Percentiles rank a stretch among this genome's conserved stretches.
phyloP scores from a whole-genome alignment of 1,140 invertebrate genomes.

The Papilio glaucus region DNA sequence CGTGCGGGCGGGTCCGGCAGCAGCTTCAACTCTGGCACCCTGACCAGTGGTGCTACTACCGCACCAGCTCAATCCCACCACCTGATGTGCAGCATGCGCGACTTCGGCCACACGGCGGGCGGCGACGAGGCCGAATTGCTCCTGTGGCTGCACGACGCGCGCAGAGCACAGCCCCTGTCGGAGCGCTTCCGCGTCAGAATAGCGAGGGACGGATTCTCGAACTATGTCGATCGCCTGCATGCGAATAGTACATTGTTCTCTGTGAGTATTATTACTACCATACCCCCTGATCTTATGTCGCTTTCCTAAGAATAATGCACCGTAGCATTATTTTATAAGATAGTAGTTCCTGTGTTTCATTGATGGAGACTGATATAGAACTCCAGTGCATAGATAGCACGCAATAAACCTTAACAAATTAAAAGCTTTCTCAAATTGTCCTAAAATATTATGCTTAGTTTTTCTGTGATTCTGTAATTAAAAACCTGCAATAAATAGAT shows the following conservation, averaged over 20 bases:
- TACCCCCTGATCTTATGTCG: no score
- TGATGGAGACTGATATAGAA: no score
- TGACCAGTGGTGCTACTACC: constrained; percentile 54
- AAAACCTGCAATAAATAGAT: no score
- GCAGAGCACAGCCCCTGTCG: constrained; percentile 88
- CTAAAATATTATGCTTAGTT: no score
- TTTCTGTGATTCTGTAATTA: no score
- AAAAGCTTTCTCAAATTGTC: no score
- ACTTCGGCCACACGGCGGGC: constrained; percentile 93
- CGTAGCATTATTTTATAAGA: no score
- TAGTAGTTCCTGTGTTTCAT: no score
- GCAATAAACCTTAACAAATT: no score
- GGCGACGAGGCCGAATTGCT: constrained; percentile 95
- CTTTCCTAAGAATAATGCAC: neutral
- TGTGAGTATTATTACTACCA: constrained; percentile 82
- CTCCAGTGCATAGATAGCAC: no score
- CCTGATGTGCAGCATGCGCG: constrained; percentile 93
- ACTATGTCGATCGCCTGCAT: constrained; percentile 94
- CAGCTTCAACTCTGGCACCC: constrained; percentile 73
- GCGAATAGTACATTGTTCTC: constrained; percentile 95
- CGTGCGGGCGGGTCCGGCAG: constrained; percentile 79
- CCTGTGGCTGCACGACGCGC: constrained; percentile 93
- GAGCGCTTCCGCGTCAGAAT: constrained; percentile 95
- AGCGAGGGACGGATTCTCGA: constrained; percentile 94
- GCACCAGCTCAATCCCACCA: constrained; percentile 87